Evolutionary conservation across 2,888 invertebrate species (phyloP).

Genomic region (Ophonus ardosiacus): DNA sequence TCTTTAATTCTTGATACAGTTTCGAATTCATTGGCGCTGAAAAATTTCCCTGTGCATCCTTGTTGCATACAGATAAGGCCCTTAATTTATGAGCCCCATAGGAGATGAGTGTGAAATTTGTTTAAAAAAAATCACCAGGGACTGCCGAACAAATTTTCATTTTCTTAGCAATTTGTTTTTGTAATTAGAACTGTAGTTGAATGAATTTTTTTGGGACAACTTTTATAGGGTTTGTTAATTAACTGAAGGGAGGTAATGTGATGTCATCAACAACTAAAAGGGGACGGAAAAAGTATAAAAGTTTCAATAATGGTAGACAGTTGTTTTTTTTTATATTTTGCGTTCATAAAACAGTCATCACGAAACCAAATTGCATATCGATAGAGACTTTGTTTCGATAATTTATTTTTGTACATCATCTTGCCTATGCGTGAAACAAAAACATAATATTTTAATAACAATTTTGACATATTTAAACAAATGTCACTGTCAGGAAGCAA

Average conservation of each 20-base stretch:
- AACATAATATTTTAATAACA: no score
- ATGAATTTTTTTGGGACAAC: conserved; percentile 45
- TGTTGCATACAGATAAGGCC: conserved; percentile 61
- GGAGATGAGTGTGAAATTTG: conserved; percentile 52
- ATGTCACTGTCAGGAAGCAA: no score
- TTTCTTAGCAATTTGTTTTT: conserved; percentile 61
- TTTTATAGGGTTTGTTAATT: conserved; percentile 60
- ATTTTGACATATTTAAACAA: no score
- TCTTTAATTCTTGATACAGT: neutral
- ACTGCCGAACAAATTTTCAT: conserved; percentile 58
- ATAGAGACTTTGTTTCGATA: no score
- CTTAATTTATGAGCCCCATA: conserved; percentile 59
- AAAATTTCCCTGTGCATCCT: conserved; percentile 6
- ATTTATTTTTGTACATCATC: no score
- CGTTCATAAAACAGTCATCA: no score
- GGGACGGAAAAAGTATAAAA: neutral
- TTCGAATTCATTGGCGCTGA: neutral
- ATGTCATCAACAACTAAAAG: conserved; percentile 51
- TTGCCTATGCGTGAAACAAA: no score
- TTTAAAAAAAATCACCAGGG: conserved; percentile 62
- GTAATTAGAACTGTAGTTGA: conserved; percentile 53
- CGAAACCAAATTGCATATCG: no score
- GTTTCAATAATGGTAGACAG: neutral
- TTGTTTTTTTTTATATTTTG: no score
- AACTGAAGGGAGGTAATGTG: conserved; percentile 57